phyloP scores from a whole-genome alignment of 2,113 vertebrate genomes.

The Etia nguti region DNA sequence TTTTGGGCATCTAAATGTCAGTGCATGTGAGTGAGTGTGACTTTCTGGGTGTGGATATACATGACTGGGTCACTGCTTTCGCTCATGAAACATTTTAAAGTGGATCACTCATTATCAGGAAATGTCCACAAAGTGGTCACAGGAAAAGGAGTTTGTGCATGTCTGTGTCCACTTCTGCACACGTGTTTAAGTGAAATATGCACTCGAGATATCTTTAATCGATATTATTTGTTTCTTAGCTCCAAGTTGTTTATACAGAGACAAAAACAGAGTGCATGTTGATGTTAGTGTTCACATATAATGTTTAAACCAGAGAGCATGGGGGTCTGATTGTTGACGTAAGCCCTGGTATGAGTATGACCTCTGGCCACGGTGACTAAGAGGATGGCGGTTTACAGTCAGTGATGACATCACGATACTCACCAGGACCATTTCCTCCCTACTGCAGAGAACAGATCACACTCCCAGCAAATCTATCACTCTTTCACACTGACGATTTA shows the following conservation, averaged over 20 bases:
- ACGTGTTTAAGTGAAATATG: not conserved
- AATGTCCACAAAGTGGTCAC: slow-evolving; percentile 1
- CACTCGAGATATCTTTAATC: not conserved
- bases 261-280: not conserved
- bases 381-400: not conserved
- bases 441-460: slow-evolving; percentile 18
- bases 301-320: not conserved
- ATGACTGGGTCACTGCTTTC: not conserved
- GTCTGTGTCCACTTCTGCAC: not conserved
- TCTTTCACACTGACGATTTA: not conserved
- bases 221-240: not conserved
- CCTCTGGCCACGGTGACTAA: slow-evolving; percentile 34
- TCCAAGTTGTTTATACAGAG: not conserved
- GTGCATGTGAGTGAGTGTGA: not conserved
- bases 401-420: slow-evolving; percentile 36
- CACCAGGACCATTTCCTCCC: not conserved
- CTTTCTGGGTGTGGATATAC: not conserved
- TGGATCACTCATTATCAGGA: slow-evolving; percentile 38
- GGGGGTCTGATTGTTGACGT: slow-evolving; percentile 12
- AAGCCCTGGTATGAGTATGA: not conserved
- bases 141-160: slow-evolving; percentile 37
- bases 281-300: not conserved
- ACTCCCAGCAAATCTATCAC: not conserved
- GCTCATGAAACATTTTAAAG: not conserved
- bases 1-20: not conserved